Evolutionary conservation across 2,797 vertebrate genomes (phyloP), one percentile per base, ranked within the genome.

Genomic region (Mormyrus hasselquistii): DNA sequence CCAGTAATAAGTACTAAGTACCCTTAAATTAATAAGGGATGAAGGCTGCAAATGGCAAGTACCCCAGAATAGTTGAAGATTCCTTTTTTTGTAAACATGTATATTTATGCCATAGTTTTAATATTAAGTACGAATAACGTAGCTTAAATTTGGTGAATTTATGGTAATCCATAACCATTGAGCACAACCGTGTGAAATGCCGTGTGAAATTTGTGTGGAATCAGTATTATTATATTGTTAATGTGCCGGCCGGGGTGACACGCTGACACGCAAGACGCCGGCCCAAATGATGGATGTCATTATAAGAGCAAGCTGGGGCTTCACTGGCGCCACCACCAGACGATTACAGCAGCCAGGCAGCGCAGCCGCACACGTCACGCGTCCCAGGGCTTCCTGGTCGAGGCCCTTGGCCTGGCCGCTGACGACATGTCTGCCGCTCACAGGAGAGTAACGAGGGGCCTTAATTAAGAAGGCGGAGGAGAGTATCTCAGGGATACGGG

Each of bases 381-480:
- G 91, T 92, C 87, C 91, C 87, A 93, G 94, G 94, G 94, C 91
- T 91, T 92, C 91, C 57, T 91, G 69, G 82, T 76, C 88, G 88
- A 90, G 88, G 49, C 19, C 79, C 29, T 4, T n/a, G 25, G 89
- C 16, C 85, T 44, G 57, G 91, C 93, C 94, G 93, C 94, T 95
- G 95, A 94, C 95, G 94, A 95, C 95, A 93, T 93, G 94, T 95
- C 94, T 95, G 92, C 90, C 94, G 94, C 94, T 93, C 91, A 90
- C 93, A 93, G 94, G 93, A 93, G 93, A 92, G 94, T 95, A 95
- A 95, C 95, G 94, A 95, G 94, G 94, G 94, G 90, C 91, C 94
- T 93, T 96, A 96, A 96, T 96, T 96, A 96, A 96, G 94, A 94
- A 95, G 95, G 93, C 93, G 90, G 92, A 90, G 93, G 92, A 90